Evolutionary conservation across 2,113 vertebrate genomes (phyloP).

Genomic region (Cygnus atratus): DNA sequence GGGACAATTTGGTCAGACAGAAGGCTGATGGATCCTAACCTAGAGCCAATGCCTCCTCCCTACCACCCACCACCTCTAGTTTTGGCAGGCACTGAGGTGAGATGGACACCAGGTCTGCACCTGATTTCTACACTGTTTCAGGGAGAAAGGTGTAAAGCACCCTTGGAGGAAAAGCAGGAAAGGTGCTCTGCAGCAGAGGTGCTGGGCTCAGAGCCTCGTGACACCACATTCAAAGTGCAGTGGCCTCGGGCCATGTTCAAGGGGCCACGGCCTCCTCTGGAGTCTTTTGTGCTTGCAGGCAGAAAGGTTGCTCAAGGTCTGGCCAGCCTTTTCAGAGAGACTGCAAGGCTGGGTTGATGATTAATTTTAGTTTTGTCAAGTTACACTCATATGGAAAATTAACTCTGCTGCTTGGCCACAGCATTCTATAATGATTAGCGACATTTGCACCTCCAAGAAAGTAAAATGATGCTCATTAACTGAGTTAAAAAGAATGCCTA

Average conservation of each 20-base stretch:
- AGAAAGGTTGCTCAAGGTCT: not conserved
- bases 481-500: not conserved
- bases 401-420: not conserved
- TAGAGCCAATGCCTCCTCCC: not conserved
- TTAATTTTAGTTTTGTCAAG: not conserved
- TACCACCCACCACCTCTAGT: not conserved
- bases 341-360: not conserved
- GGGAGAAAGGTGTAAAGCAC: not conserved
- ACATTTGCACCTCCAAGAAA: not conserved
- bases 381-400: not conserved
- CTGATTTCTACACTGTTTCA: not conserved
- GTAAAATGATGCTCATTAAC: not conserved
- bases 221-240: not conserved
- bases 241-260: fast-evolving
- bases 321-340: not conserved
- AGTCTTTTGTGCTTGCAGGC: not conserved
- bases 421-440: not conserved
- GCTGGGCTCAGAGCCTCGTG: not conserved
- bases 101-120: not conserved
- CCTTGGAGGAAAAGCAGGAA: not conserved
- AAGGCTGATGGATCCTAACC: not conserved
- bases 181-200: fast-evolving
- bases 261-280: not conserved
- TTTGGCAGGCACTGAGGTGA: not conserved
- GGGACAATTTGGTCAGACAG: not conserved